Conservation (phyloP, 2,113 vertebrate genomes). For the Benitochromis conjunctus region DNA sequence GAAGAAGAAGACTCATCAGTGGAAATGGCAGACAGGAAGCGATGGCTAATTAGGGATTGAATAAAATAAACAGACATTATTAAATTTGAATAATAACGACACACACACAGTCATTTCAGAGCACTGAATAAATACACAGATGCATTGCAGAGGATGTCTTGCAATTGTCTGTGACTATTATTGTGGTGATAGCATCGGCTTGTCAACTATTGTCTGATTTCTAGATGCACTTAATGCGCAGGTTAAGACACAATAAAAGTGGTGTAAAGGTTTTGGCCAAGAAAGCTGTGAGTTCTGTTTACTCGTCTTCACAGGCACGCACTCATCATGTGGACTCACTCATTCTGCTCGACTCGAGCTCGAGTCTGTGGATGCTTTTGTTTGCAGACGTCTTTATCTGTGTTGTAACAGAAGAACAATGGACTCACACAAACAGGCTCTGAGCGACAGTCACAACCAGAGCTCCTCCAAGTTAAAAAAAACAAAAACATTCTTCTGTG, state of each 20-base stretch:
- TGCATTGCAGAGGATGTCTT: neutral
- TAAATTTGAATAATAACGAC: neutral
- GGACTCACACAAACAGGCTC: neutral
- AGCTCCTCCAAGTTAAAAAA: conserved; percentile 40
- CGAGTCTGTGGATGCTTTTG: neutral
- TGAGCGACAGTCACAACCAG: conserved; percentile 23
- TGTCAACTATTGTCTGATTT: neutral
- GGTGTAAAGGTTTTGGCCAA: neutral
- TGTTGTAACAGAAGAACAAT: conserved; percentile 19
- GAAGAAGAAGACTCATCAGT: neutral
- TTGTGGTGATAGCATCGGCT: neutral
- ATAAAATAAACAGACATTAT: neutral
- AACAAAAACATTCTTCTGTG: conserved; percentile 28
- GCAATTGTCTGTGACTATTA: neutral
- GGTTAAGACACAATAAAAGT: neutral
- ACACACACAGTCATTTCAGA: neutral
- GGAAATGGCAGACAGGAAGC: neutral
- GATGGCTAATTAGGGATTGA: neutral
- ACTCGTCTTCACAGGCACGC: neutral
- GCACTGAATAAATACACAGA: neutral
- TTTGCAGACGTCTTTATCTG: neutral
- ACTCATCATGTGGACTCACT: neutral
- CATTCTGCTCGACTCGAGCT: neutral
- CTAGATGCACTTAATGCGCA: neutral
- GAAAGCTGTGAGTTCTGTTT: neutral